phyloP scores from a whole-genome alignment of 2,888 invertebrate species.

The Nomada lathburiana region DNA sequence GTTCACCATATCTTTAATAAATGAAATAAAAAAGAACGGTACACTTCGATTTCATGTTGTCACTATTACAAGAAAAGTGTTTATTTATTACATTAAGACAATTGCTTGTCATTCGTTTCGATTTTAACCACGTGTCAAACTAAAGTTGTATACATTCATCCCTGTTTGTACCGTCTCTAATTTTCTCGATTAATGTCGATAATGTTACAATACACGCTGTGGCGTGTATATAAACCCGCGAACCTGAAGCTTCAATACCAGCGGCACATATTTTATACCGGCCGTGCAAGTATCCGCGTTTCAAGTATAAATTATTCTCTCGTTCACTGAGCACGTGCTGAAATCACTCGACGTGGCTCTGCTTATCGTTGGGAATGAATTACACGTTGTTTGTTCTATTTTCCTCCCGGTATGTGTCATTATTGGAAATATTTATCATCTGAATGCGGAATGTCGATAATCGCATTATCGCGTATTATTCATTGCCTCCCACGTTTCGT shows the following conservation, averaged over 20 bases:
- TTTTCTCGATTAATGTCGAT: conserved; percentile 39
- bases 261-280: conserved; percentile 72
- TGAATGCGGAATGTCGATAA: neutral
- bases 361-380: conserved; percentile 38
- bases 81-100: neutral
- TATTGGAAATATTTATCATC: conserved; percentile 21
- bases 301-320: conserved; percentile 76
- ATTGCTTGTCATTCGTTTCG: conserved; percentile 3
- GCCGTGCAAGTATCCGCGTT: conserved; percentile 61
- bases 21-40: too few species aligned
- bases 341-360: conserved; percentile 72
- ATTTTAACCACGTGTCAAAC: conserved; percentile 40
- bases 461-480: conserved; percentile 4
- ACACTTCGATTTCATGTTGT: neutral
- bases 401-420: neutral
- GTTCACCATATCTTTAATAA: neutral
- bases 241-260: conserved; percentile 65
- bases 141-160: conserved; percentile 61
- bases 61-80: neutral
- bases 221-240: conserved; percentile 55
- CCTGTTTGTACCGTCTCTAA: conserved; percentile 19
- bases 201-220: conserved; percentile 23
- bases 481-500: neutral
- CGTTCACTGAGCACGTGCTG: conserved; percentile 71
- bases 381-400: conserved; percentile 41